Evolutionary conservation across 2,888 invertebrate species (phyloP), one percentile per base, ranked within the genome.

Genomic region (Rhagium mordax): DNA sequence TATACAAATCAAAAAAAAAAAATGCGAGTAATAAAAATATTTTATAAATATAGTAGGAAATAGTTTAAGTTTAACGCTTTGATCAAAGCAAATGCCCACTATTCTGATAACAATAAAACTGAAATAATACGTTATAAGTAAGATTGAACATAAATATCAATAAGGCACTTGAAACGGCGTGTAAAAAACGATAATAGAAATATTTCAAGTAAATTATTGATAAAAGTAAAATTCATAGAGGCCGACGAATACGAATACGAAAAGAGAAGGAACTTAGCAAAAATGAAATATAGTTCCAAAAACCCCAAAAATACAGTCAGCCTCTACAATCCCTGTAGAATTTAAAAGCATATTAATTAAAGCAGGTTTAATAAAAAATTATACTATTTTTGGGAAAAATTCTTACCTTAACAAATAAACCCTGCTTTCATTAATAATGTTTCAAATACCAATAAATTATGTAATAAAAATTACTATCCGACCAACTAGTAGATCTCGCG

Each of bases 121-220:
- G 59, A 47, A 41, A 57, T 68, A 64, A 70, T 27, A 70, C 47
- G 48, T 41, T n/a, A 21, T 16, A 65, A 57, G 48, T 33, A 33
- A 15, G 59, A 29, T 20, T 24, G 24, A 57, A 61, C 59, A 33
- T 60, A 18, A 60, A 29, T 21, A 60, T 57, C 69, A 69, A 69
- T 69, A 69, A 69, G 49, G 49, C 69, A 69, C 69, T 69, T 69
- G 69, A 69, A 69, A 60, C 20, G 8, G 27, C 8, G 27, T 16
- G 27, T 3, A 21, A 20, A 24, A n/a, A 18, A 29, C 1, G 5
- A 49, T 41, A 21, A 64, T 55, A 59, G 27, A 68, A 69, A n/a
- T 18, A 20, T 53, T 69, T 69, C 69, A 69, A 60, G 69, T 69
- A 69, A 60, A 69, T 55, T 69, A 69, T 69, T 69, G 69, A 55